Conservation (phyloP, 2,797 vertebrate genomes). For the Calcarius lapponicus region DNA sequence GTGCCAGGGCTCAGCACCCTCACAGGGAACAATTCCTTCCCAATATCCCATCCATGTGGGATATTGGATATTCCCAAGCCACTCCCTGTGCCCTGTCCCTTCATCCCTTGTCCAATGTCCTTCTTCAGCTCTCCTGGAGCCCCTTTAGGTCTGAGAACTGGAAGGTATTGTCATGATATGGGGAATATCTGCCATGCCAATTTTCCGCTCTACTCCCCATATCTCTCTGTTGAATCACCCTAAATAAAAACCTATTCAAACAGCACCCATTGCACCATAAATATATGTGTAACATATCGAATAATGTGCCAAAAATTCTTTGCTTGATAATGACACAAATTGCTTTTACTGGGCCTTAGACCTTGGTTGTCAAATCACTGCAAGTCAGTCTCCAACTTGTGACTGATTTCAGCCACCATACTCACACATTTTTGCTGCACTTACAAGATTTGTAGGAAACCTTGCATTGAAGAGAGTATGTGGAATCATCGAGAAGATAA, state of each 20-base stretch:
- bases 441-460: background rate
- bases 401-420: background rate
- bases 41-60: background rate
- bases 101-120: rapidly evolving
- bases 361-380: background rate
- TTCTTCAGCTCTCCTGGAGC: background rate
- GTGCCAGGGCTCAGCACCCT: background rate
- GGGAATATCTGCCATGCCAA: background rate
- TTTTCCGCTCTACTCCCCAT: rapidly evolving
- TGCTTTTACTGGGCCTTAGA: background rate
- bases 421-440: background rate
- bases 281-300: rapidly evolving
- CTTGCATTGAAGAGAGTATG: background rate
- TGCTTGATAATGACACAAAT: background rate
- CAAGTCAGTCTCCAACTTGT: background rate
- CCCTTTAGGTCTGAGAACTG: background rate
- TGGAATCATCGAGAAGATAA: background rate
- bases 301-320: background rate
- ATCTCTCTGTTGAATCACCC: background rate
- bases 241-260: background rate
- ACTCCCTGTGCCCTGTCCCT: background rate
- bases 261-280: background rate
- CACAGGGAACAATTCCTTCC: rapidly evolving
- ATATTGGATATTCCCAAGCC: background rate
- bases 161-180: rapidly evolving